A percentile compares a stretch with the other conserved stretches of the same genome.
Conservation (phyloP, 2,888 invertebrate genomes). For the Macrophya annulata region DNA sequence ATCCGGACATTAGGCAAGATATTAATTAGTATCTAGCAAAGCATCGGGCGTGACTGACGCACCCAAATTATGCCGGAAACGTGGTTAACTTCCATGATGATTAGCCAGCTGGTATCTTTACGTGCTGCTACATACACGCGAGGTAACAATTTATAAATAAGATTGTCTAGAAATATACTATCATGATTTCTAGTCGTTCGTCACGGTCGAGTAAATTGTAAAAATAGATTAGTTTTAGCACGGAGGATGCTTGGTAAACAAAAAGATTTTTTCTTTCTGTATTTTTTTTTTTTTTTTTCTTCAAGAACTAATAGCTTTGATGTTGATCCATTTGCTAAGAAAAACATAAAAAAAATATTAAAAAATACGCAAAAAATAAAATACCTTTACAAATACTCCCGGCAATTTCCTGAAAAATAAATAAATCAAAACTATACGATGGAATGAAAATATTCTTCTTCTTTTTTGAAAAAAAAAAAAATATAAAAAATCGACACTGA, state of each 20-base stretch:
- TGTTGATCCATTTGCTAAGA: slow-evolving; percentile 8
- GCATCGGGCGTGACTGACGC: slow-evolving; percentile 55
- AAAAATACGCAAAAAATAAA: background rate
- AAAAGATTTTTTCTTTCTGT: background rate
- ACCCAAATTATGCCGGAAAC: slow-evolving; percentile 54
- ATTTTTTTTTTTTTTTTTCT: background rate
- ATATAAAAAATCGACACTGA: background rate
- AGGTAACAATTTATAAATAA: slow-evolving; percentile 50
- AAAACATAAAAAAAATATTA: background rate
- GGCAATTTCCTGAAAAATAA: background rate
- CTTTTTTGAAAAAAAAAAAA: background rate
- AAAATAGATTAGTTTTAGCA: slow-evolving; percentile 8
- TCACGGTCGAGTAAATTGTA: background rate
- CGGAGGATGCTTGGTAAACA: background rate
- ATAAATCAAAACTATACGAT: slow-evolving; percentile 5
- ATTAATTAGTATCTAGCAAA: slow-evolving; percentile 56
- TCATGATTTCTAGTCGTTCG: slow-evolving; percentile 30
- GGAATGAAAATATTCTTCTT: background rate
- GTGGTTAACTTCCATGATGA: slow-evolving; percentile 45
- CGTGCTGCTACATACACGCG: slow-evolving; percentile 44
- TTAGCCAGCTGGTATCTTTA: slow-evolving; percentile 49
- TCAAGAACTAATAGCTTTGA: slow-evolving; percentile 11
- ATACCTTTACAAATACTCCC: background rate
- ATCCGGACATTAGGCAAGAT: slow-evolving; percentile 46
- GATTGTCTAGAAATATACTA: slow-evolving; percentile 26